These are phyloP conservation scores for Ceratitis capitata DNA, from an alignment of 1,140 invertebrate genomes.

Conservation along the genomic window DNA sequence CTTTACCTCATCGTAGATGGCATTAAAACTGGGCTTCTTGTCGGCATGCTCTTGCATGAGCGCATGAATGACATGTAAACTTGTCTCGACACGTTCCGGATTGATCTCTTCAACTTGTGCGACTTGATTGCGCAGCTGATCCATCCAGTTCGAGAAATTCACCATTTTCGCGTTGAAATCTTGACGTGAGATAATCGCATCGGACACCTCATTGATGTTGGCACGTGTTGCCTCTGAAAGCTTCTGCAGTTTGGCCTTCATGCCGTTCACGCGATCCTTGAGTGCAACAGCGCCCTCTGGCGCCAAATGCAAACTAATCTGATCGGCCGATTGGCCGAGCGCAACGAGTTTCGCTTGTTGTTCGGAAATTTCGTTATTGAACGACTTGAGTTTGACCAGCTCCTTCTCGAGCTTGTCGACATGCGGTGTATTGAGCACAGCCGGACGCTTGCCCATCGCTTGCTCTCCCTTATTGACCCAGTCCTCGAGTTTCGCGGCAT, in stretches of 20 bases:
- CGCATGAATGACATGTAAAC: constrained; percentile 80
- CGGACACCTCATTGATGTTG: constrained; percentile 81
- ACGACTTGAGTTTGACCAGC: constrained; percentile 76
- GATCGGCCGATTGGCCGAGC: constrained; percentile 81
- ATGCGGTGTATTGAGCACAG: constrained; percentile 74
- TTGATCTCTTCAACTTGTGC: constrained; percentile 83
- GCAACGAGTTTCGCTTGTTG: constrained; percentile 83
- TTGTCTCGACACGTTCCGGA: constrained; percentile 80
- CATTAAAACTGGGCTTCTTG: constrained; percentile 77
- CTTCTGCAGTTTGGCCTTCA: constrained; percentile 77
- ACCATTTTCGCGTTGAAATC: constrained; percentile 85
- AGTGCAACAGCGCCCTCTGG: constrained; percentile 78
- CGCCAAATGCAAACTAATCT: constrained; percentile 77
- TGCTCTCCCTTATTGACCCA: constrained; percentile 79
- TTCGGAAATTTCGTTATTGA: constrained; percentile 83
- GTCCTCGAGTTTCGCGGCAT: constrained; percentile 75
- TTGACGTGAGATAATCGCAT: constrained; percentile 81
- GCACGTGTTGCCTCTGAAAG: constrained; percentile 78
- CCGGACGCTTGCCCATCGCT: constrained; percentile 68
- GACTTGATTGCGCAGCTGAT: constrained; percentile 77
- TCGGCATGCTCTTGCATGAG: constrained; percentile 84
- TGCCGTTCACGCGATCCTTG: constrained; percentile 76
- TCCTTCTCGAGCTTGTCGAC: constrained; percentile 78
- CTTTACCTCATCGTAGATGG: constrained; percentile 85
- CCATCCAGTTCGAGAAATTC: constrained; percentile 87